Base-by-base conservation (phyloP, 2,888 invertebrate species). In the Imbricaverruca yamaguchii region DNA sequence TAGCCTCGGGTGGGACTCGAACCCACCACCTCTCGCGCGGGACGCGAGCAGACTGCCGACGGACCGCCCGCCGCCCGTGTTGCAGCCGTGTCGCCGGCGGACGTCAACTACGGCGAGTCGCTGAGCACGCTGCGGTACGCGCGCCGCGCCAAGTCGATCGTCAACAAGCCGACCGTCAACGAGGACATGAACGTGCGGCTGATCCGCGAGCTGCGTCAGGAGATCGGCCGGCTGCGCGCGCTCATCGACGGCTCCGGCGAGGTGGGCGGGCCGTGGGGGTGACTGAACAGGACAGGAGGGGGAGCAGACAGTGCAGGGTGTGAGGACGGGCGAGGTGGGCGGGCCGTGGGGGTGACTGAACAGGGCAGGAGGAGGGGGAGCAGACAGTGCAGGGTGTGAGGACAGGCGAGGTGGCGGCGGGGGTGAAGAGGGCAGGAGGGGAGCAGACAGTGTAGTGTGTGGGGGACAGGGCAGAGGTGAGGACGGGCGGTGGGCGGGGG, bases 161-260 rank as follows among this genome's bases (percentile, higher is more conserved):
- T 95, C 87, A 95, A 95, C 87, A 94, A 94, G 86, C 94, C 95
- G 0, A 94, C 94, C 65, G 93, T 95, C 85, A 95, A 95, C 87
- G 95, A 95, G 87, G 95, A 95, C 88, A 91, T 93, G 39, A 95
- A 95, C 88, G 95, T 94, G 80, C 94, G 93, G 87, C 90, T 95
- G 78, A 95, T 95, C 86, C 89, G 94, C 69, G 95, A 95, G 85
- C 90, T 95, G 59, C 89, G 94, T 53, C 93, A 93, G 86, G 95
- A 95, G 89, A 95, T 95, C 85, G 92, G 92, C 84, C 93, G 93
- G 86, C 89, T 95, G 78, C 92, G 93, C 84, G 90, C 92, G 8
- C 91, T 94, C 88, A 91, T 94, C 84, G 90, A 91, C n/a, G 82
- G 74, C 74, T 1, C 74, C 21, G 94, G 80, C 94, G 94, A 86